Conservation (phyloP, 2,888 invertebrate species). For the Andrena praecox region DNA sequence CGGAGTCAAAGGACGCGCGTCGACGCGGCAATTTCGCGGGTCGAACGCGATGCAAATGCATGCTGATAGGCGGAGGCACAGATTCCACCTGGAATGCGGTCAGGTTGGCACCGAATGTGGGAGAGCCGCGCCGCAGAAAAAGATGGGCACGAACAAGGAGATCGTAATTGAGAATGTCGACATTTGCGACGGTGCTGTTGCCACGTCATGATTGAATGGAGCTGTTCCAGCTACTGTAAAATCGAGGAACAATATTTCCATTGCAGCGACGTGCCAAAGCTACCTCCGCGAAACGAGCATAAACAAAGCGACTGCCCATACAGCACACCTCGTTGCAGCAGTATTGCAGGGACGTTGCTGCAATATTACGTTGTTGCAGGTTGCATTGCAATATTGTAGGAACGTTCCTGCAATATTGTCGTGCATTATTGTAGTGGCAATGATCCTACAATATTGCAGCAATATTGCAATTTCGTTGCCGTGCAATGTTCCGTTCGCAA, state of each 20-base stretch:
- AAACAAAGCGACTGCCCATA: too few species aligned
- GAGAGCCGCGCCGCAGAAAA: constrained; percentile 65
- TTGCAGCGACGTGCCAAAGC: background rate
- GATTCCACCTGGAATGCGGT: constrained; percentile 79
- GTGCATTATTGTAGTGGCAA: too few species aligned
- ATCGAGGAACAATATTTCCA: background rate
- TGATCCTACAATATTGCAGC: too few species aligned
- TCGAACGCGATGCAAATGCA: constrained; percentile 47
- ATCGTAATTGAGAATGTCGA: constrained; percentile 37
- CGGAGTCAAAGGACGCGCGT: constrained; percentile 7
- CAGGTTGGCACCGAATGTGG: constrained; percentile 75
- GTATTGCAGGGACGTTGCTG: too few species aligned
- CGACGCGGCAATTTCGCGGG: constrained; percentile 9
- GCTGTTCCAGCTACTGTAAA: constrained; percentile 27
- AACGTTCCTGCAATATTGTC: too few species aligned
- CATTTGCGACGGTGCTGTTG: constrained; percentile 30
- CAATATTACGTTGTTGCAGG: too few species aligned
- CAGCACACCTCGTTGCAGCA: too few species aligned
- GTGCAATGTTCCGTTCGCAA: too few species aligned
- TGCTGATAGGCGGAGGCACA: constrained; percentile 64
- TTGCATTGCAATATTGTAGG: too few species aligned
- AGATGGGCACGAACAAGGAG: constrained; percentile 20
- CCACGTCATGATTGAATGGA: constrained; percentile 26
- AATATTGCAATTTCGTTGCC: too few species aligned
- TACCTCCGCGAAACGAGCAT: background rate